These are phyloP conservation scores for Andrena chrysosceles DNA, from an alignment of 2,888 invertebrate species.

Conservation along the genomic window DNA sequence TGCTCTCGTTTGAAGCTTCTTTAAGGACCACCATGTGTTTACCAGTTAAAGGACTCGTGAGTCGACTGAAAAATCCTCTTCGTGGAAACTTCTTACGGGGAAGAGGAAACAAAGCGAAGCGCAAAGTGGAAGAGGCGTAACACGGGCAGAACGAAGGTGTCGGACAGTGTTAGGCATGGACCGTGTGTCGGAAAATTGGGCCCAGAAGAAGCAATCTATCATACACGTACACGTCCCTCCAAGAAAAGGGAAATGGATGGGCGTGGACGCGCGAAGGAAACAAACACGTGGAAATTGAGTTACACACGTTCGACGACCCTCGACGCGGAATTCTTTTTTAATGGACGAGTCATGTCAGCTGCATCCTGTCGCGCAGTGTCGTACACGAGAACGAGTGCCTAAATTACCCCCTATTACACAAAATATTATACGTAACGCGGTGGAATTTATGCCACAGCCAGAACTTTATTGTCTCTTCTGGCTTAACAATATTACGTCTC, in stretches of 20 bases:
- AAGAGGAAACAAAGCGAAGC: not conserved
- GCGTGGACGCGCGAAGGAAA: constrained; percentile 39
- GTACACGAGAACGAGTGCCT: constrained; percentile 6
- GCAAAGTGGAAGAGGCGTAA: constrained; percentile 1
- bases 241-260: constrained; percentile 49
- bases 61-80: not conserved
- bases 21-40: not conserved
- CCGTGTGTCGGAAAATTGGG: constrained; percentile 66
- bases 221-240: constrained; percentile 60
- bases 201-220: constrained; percentile 75
- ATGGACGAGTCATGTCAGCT: constrained; percentile 52
- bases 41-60: not conserved
- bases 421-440: constrained; percentile 1
- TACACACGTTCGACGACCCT: constrained; percentile 55
- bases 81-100: not conserved
- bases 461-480: too few species aligned
- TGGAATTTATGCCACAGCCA: not conserved
- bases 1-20: not conserved
- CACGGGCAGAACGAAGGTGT: constrained; percentile 18
- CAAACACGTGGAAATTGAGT: constrained; percentile 68
- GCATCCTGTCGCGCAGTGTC: constrained; percentile 9
- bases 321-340: constrained; percentile 50
- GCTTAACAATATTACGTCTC: not conserved
- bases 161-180: constrained; percentile 53
- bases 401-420: not conserved